Percentiles rank a stretch among this genome's conserved stretches.
Conservation (phyloP, 2,888 invertebrate species). For the Drosophila paramelanica region DNA sequence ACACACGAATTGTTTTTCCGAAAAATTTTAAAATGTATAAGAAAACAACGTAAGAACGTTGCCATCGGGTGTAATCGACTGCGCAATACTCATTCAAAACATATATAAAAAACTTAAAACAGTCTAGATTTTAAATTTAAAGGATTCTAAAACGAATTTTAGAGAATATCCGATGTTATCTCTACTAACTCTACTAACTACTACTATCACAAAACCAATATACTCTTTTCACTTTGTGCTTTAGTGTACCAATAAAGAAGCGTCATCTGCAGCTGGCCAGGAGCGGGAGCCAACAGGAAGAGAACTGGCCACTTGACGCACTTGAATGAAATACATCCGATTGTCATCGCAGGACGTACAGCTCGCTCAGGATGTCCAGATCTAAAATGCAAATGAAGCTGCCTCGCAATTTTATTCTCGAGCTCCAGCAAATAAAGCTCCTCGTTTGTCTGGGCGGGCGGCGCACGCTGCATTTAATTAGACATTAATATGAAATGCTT, state of each 20-base stretch:
- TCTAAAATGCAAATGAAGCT: conserved; percentile 73
- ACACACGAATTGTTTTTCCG: conserved; percentile 62
- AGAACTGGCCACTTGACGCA: conserved; percentile 40
- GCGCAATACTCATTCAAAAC: too few relatives aligned
- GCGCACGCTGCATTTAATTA: conserved; percentile 72
- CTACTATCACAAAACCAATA: too few relatives aligned
- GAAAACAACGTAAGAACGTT: neutral
- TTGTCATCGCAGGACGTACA: conserved; percentile 53
- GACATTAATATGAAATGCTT: conserved; percentile 67
- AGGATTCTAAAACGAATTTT: too few relatives aligned
- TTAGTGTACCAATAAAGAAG: neutral
- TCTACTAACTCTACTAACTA: too few relatives aligned
- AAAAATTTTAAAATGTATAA: conserved; percentile 61
- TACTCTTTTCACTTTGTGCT: too few relatives aligned
- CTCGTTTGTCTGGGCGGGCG: conserved; percentile 6
- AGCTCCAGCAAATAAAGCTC: conserved; percentile 30
- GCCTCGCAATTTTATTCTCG: conserved; percentile 39
- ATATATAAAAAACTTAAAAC: too few relatives aligned
- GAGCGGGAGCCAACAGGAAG: conserved; percentile 8
- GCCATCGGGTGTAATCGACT: too few relatives aligned
- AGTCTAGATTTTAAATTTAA: too few relatives aligned
- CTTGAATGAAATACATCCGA: conserved; percentile 73
- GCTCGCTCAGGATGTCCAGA: conserved; percentile 43
- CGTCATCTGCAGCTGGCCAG: conserved; percentile 3
- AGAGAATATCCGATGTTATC: too few relatives aligned